These are phyloP conservation scores for Eumacrocentrus americanus DNA, from an alignment of 2,888 invertebrate genomes.

Conservation along the genomic window DNA sequence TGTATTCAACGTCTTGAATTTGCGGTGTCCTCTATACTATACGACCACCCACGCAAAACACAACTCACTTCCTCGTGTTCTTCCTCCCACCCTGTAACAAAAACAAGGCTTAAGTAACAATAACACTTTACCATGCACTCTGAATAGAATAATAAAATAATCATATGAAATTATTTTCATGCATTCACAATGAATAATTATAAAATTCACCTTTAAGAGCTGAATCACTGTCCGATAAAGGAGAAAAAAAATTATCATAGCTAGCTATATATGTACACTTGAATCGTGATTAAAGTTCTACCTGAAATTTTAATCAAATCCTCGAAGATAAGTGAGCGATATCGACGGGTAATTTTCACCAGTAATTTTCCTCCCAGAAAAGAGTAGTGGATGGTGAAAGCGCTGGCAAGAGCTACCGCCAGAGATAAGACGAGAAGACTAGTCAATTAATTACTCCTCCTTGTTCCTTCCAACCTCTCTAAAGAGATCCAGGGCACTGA, in stretches of 20 bases:
- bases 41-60: too few species aligned
- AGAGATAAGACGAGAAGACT: conserved; percentile 23
- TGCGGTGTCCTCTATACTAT: too few species aligned
- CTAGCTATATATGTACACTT: neutral
- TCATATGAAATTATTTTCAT: neutral
- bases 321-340: conserved; percentile 4
- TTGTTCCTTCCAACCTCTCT: conserved; percentile 33
- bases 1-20: too few species aligned
- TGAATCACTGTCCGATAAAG: neutral
- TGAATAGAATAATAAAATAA: neutral
- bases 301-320: conserved; percentile 5
- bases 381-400: neutral
- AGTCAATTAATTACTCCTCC: conserved; percentile 38
- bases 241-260: neutral
- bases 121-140: neutral
- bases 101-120: neutral
- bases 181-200: neutral
- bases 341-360: conserved; percentile 10
- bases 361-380: conserved; percentile 5
- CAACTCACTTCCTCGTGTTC: neutral
- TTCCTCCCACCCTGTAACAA: neutral
- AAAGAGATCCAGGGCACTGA: neutral
- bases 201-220: neutral
- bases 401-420: neutral
- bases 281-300: conserved; percentile 1